Percentiles rank a stretch among this genome's conserved stretches.
phyloP scores from a whole-genome alignment of 2,888 invertebrate species.

The Dromius quadrimaculatus region DNA sequence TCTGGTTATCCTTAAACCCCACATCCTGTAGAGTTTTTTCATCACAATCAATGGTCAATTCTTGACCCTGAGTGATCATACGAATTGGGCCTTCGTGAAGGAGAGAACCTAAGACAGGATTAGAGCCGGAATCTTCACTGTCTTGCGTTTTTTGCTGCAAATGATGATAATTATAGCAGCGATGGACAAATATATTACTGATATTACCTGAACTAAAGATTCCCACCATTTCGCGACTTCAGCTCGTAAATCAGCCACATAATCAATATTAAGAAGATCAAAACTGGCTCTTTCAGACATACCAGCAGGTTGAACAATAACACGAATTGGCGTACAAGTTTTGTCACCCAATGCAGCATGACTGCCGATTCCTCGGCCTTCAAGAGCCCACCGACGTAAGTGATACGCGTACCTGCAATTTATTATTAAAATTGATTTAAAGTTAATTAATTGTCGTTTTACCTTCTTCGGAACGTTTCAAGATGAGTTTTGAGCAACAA shows the following conservation, averaged over 20 bases:
- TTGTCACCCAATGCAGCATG: slow-evolving; percentile 76
- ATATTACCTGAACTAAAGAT: slow-evolving; percentile 66
- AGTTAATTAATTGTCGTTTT: slow-evolving; percentile 51
- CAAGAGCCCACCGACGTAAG: slow-evolving; percentile 88
- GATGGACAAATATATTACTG: not conserved
- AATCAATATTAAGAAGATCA: slow-evolving; percentile 86
- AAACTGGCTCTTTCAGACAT: slow-evolving; percentile 86
- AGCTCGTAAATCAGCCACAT: slow-evolving; percentile 91
- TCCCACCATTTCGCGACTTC: slow-evolving; percentile 98
- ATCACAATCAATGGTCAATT: slow-evolving; percentile 91
- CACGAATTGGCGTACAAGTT: slow-evolving; percentile 77
- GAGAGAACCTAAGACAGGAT: slow-evolving; percentile 75
- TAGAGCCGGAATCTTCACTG: slow-evolving; percentile 60
- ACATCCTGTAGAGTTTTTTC: slow-evolving; percentile 91
- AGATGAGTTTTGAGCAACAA: slow-evolving; percentile 91
- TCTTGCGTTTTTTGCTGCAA: slow-evolving; percentile 60
- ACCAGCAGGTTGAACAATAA: slow-evolving; percentile 90
- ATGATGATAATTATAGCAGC: too few relatives aligned
- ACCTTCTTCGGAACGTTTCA: slow-evolving; percentile 89
- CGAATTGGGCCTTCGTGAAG: slow-evolving; percentile 87
- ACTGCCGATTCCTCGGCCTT: slow-evolving; percentile 82
- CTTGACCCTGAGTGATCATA: slow-evolving; percentile 95
- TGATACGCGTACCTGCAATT: slow-evolving; percentile 80
- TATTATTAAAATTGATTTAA: not conserved
- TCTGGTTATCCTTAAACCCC: slow-evolving; percentile 92